phyloP scores from a whole-genome alignment of 1,140 invertebrate species.

The Orius insidiosus region DNA sequence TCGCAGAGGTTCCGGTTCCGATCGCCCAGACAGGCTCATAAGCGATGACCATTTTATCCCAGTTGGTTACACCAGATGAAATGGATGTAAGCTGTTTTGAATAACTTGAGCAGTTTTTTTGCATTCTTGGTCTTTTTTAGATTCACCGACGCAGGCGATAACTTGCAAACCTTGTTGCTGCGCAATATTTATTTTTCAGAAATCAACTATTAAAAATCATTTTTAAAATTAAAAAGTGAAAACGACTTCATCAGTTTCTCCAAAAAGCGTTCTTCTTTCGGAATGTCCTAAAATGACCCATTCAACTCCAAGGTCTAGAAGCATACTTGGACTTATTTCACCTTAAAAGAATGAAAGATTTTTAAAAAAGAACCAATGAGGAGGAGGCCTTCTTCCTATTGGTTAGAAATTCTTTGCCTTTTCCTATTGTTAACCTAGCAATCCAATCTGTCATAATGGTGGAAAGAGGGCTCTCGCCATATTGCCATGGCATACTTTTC shows the following conservation, averaged over 20 bases:
- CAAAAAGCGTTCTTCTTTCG: slow-evolving; percentile 92
- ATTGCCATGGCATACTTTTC: too few relatives aligned
- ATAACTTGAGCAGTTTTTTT: slow-evolving; percentile 86
- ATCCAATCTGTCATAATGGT: too few relatives aligned
- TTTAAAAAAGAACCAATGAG: background rate
- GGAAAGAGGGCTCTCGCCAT: too few relatives aligned
- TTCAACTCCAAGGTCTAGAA: slow-evolving; percentile 77
- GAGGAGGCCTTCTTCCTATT: too few relatives aligned
- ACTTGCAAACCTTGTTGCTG: slow-evolving; percentile 75
- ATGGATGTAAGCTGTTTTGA: too few relatives aligned
- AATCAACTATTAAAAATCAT: slow-evolving; percentile 39
- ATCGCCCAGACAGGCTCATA: slow-evolving; percentile 46
- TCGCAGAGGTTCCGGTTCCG: slow-evolving; percentile 37
- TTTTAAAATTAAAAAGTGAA: slow-evolving; percentile 1
- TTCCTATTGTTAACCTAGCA: too few relatives aligned
- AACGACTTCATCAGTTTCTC: slow-evolving; percentile 68
- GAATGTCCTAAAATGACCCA: slow-evolving; percentile 99
- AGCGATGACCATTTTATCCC: slow-evolving; percentile 28
- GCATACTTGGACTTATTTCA: slow-evolving; percentile 82
- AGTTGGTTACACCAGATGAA: background rate
- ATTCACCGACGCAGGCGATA: slow-evolving; percentile 96
- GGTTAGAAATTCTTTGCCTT: too few relatives aligned
- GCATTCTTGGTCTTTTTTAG: slow-evolving; percentile 83
- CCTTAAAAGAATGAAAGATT: slow-evolving; percentile 26
- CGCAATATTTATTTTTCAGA: slow-evolving; percentile 87